Percentiles rank a stretch among this genome's conserved stretches.
Conservation (phyloP, 1,140 invertebrate species). For the Pinna nobilis region DNA sequence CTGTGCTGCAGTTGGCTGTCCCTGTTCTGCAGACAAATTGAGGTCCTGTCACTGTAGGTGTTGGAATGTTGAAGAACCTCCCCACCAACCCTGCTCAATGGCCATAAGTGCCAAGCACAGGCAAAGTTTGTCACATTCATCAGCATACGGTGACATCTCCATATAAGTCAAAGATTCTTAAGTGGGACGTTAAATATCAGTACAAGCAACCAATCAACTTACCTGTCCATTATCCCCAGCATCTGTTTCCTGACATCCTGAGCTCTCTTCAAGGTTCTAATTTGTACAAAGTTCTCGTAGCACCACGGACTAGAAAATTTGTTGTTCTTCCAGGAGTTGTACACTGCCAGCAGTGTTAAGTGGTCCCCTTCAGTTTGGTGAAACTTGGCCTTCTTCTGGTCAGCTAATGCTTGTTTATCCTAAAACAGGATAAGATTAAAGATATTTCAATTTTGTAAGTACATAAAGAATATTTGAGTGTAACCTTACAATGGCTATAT, state of each 20-base stretch:
- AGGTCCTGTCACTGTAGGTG: too few species aligned
- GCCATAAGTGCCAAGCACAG: background rate
- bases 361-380: slow-evolving; percentile 99
- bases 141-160: background rate
- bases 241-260: slow-evolving; percentile 99
- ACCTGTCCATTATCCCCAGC: slow-evolving; percentile 97
- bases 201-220: slow-evolving; percentile 31
- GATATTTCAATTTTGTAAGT: too few species aligned
- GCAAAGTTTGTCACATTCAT: background rate
- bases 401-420: slow-evolving; percentile 98
- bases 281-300: slow-evolving; percentile 99
- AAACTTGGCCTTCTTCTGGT: slow-evolving; percentile 99
- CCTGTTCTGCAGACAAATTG: too few species aligned
- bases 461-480: too few species aligned
- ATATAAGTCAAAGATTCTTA: too few species aligned
- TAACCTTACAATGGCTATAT: too few species aligned
- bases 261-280: slow-evolving; percentile 95
- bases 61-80: too few species aligned
- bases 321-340: slow-evolving; percentile 99
- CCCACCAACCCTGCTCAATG: background rate
- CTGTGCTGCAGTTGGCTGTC: too few species aligned
- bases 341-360: slow-evolving; percentile 97
- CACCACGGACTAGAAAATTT: slow-evolving; percentile 99
- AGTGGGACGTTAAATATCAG: too few species aligned
- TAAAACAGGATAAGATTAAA: slow-evolving; percentile 76